phyloP scores from a whole-genome alignment of 2,888 invertebrate genomes.

The Platycnemis pennipes region DNA sequence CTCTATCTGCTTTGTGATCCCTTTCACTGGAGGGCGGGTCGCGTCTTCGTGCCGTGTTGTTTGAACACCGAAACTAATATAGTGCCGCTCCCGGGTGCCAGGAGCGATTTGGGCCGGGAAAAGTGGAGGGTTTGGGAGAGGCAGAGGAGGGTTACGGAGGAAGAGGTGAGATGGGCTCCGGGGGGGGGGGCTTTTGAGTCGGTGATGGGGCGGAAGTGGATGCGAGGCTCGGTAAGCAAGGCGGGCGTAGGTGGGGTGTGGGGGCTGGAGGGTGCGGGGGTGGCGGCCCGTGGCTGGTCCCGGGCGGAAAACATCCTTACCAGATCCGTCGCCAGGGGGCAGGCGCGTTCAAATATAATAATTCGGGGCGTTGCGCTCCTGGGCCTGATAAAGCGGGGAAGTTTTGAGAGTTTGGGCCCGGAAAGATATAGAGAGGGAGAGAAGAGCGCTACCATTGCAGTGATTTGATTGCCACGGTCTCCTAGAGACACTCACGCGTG shows the following conservation, averaged over 20 bases:
- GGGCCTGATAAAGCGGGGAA: background rate
- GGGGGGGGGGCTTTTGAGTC: conserved; percentile 13
- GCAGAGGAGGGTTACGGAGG: background rate
- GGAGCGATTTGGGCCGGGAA: conserved; percentile 36
- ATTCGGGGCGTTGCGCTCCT: background rate
- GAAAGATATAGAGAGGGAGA: background rate
- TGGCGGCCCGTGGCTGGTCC: conserved; percentile 7
- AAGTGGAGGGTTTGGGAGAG: conserved; percentile 1
- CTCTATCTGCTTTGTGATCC: conserved; percentile 18
- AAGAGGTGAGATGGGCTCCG: too few species aligned
- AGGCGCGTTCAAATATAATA: conserved; percentile 59
- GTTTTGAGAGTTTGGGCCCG: background rate
- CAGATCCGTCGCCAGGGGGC: conserved; percentile 34
- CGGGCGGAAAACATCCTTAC: conserved; percentile 52
- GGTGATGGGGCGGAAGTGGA: background rate
- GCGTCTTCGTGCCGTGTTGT: conserved; percentile 57
- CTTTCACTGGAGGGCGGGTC: conserved; percentile 36
- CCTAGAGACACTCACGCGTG: background rate
- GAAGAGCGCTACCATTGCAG: too few species aligned
- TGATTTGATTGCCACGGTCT: background rate
- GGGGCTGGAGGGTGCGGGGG: background rate
- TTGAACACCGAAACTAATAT: conserved; percentile 69
- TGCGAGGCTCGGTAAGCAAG: conserved; percentile 6
- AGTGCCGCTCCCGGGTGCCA: conserved; percentile 38
- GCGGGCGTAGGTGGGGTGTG: background rate